These are phyloP conservation scores for Norana najaformis DNA, from an alignment of 2,888 invertebrate species.

Conservation along the genomic window DNA sequence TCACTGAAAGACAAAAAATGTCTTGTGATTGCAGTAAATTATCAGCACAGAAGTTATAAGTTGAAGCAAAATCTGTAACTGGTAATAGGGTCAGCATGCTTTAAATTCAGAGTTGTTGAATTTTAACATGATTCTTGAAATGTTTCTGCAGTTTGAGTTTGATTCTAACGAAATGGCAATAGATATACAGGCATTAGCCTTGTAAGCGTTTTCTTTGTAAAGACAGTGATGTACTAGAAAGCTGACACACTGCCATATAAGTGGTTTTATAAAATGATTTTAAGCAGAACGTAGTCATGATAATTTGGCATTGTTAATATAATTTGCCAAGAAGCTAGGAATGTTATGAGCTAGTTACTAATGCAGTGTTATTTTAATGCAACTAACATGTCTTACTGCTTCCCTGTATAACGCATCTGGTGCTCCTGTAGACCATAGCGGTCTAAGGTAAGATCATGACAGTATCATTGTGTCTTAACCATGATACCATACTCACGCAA, in stretches of 20 bases:
- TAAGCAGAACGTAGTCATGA: not conserved
- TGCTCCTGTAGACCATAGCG: not conserved
- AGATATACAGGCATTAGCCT: not conserved
- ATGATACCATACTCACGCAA: not conserved
- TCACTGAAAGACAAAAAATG: not conserved
- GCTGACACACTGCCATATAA: not conserved
- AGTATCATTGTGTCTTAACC: conserved; percentile 19
- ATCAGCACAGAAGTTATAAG: not conserved
- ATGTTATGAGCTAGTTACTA: conserved; percentile 17
- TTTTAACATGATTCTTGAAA: not conserved
- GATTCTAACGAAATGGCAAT: conserved; percentile 4
- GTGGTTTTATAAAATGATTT: not conserved
- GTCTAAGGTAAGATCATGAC: conserved; percentile 8
- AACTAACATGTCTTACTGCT: conserved; percentile 22
- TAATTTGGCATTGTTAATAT: conserved; percentile 13
- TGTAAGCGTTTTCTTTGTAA: not conserved
- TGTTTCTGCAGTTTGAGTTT: not conserved
- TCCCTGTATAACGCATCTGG: conserved; percentile 17
- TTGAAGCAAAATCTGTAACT: not conserved
- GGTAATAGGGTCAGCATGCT: conserved; percentile 13
- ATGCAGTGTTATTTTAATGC: conserved; percentile 18
- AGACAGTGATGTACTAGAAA: not conserved
- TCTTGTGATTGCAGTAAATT: not conserved
- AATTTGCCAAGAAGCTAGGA: not conserved
- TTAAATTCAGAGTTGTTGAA: not conserved